Conservation (phyloP, 2,113 vertebrate species). For the Mustelus asterias region DNA sequence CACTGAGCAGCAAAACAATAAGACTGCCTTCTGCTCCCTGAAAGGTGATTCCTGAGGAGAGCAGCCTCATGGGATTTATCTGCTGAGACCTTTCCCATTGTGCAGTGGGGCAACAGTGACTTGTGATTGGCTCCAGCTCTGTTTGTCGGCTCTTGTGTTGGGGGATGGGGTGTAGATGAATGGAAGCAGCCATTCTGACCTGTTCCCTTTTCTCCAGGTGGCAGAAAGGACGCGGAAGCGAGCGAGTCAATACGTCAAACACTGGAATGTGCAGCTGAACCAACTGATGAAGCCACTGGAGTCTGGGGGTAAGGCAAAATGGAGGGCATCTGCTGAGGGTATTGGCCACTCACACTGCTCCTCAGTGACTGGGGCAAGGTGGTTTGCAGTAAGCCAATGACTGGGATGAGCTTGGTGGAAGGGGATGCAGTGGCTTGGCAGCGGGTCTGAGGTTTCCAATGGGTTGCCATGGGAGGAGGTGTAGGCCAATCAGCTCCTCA, state of each 20-base stretch:
- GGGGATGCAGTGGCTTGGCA: background rate
- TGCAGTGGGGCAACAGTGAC: background rate
- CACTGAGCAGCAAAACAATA: background rate
- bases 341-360: background rate
- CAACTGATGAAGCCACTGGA: conserved; percentile 60
- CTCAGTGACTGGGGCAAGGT: background rate
- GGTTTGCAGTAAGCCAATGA: background rate
- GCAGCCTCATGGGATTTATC: background rate
- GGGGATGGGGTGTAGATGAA: background rate
- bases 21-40: background rate
- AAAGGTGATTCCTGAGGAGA: background rate
- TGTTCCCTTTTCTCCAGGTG: conserved; percentile 46
- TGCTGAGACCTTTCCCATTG: background rate
- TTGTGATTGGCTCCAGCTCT: background rate
- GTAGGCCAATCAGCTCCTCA: background rate
- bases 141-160: background rate
- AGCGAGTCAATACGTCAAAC: conserved; percentile 56
- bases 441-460: background rate
- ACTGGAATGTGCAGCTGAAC: conserved; percentile 66
- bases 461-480: background rate
- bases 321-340: background rate
- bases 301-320: conserved; percentile 53
- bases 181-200: background rate
- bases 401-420: background rate
- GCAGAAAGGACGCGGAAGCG: conserved; percentile 53